These are phyloP conservation scores for Indicator maculatus DNA, from an alignment of 2,113 vertebrate genomes.

Conservation along the genomic window DNA sequence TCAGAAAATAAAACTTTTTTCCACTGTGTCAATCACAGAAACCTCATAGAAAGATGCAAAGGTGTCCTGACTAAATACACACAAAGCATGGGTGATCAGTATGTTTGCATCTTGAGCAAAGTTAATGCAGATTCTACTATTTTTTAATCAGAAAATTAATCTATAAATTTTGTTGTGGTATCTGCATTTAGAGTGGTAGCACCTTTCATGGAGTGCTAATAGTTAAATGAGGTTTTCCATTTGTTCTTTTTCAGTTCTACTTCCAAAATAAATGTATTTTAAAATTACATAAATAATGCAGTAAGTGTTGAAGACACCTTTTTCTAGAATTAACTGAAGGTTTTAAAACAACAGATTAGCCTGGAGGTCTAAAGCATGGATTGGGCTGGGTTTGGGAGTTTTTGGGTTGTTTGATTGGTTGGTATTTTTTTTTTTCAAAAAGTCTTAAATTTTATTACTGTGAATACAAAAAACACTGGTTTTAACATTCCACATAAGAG, in stretches of 20 bases:
- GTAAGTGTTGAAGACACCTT: not conserved
- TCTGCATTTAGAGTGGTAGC: not conserved
- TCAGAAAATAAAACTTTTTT: not conserved
- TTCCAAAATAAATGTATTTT: not conserved
- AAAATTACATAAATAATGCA: not conserved
- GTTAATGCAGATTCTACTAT: not conserved
- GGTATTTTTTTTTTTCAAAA: not conserved
- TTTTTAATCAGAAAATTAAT: not conserved
- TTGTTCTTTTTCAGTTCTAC: not conserved
- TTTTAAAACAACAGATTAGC: not conserved
- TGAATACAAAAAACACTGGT: not conserved
- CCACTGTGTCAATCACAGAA: not conserved
- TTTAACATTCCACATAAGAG: not conserved
- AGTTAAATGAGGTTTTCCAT: not conserved
- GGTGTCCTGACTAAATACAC: not conserved
- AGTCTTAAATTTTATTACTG: not conserved
- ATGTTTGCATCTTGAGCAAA: not conserved
- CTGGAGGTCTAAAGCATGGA: not conserved
- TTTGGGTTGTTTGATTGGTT: too few species aligned
- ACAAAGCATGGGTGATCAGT: not conserved
- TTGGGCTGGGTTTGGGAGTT: too few species aligned
- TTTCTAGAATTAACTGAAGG: not conserved
- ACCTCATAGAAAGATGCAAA: not conserved
- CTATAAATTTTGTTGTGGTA: not conserved
- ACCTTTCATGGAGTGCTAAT: not conserved